These are phyloP conservation scores for Caenorhabditis briggsae DNA, from an alignment of 1,140 invertebrate species.

Conservation along the genomic window DNA sequence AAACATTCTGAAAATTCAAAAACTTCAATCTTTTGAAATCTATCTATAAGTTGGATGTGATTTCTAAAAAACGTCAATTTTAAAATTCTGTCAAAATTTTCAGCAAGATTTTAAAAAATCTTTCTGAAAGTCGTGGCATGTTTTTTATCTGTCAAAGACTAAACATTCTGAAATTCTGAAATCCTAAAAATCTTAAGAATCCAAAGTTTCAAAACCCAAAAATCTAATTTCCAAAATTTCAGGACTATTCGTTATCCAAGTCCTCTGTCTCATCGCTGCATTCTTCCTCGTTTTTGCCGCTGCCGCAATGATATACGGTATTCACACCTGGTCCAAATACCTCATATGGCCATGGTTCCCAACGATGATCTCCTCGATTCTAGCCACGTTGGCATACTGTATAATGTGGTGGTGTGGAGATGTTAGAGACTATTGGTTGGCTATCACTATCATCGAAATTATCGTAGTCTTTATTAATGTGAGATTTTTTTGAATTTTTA, in stretches of 20 bases:
- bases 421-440: constrained; percentile 77
- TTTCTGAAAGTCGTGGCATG: too few relatives aligned
- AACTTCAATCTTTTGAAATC: too few relatives aligned
- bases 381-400: constrained; percentile 76
- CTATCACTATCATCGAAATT: constrained; percentile 75
- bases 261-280: constrained; percentile 73
- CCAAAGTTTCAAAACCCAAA: not conserved
- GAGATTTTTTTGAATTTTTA: not conserved
- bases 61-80: too few relatives aligned
- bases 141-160: too few relatives aligned
- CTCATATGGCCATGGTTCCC: constrained; percentile 76
- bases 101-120: too few relatives aligned
- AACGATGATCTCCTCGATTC: constrained; percentile 72
- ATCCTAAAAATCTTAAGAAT: too few relatives aligned
- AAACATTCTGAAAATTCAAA: too few relatives aligned
- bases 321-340: constrained; percentile 75
- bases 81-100: too few relatives aligned
- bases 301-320: constrained; percentile 74
- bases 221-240: constrained; percentile 52
- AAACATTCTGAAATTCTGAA: too few relatives aligned
- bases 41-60: too few relatives aligned
- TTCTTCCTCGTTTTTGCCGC: constrained; percentile 76
- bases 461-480: constrained; percentile 77
- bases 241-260: constrained; percentile 77
- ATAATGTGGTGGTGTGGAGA: constrained; percentile 75